phyloP scores from a whole-genome alignment of 2,113 vertebrate genomes.

The Myotis davidii region DNA sequence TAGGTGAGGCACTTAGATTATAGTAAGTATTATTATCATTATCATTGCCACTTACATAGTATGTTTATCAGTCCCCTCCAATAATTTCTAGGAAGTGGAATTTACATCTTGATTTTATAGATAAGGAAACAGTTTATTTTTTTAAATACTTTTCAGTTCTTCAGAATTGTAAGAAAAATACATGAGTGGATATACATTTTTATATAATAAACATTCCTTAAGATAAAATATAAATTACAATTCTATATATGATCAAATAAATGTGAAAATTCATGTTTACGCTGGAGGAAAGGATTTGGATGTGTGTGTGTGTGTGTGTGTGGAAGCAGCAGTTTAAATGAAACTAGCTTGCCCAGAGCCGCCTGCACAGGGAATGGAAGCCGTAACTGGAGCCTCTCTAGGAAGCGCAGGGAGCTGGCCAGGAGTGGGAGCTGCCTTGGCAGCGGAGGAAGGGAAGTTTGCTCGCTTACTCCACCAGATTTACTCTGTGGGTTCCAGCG shows the following conservation, averaged over 20 bases:
- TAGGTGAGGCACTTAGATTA: neutral
- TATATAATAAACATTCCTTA: constrained; percentile 25
- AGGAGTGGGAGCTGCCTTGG: neutral
- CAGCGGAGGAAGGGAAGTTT: neutral
- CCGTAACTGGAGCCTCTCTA: neutral
- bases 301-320: neutral
- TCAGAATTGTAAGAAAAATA: constrained; percentile 30
- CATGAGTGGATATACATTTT: neutral
- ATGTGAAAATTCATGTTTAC: constrained; percentile 7
- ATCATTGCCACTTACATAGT: neutral
- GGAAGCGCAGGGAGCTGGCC: neutral
- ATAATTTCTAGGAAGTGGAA: neutral
- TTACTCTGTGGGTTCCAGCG: neutral
- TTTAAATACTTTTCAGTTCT: constrained; percentile 4
- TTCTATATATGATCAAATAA: neutral
- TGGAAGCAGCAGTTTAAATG: neutral
- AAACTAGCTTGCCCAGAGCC: neutral
- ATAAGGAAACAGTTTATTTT: neutral
- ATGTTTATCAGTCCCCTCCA: neutral
- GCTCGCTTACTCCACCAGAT: neutral
- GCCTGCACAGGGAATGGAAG: neutral
- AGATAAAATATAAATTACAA: neutral
- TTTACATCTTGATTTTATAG: neutral
- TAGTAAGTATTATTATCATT: too few species aligned
- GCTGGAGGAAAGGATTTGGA: constrained; percentile 37